These are phyloP conservation scores for Anticlea derivata DNA, from an alignment of 2,888 invertebrate genomes.

Conservation along the genomic window DNA sequence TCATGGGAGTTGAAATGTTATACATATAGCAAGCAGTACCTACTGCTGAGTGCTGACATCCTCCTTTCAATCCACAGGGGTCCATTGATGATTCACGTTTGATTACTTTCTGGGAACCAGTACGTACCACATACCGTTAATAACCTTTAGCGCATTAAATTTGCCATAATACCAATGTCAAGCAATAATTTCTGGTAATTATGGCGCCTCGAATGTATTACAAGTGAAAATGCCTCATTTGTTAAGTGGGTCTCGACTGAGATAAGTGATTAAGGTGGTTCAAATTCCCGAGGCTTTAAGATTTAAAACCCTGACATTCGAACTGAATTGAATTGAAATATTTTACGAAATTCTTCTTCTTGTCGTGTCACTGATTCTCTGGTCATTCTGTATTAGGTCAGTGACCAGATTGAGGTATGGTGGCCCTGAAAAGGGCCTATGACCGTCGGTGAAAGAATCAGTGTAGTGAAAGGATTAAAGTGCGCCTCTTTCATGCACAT, in stretches of 20 bases:
- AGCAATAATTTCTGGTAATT: constrained; percentile 55
- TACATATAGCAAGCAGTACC: no score
- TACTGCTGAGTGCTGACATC: constrained; percentile 14
- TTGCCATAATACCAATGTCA: constrained; percentile 56
- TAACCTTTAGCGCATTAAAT: constrained; percentile 58
- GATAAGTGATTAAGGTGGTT: constrained; percentile 20
- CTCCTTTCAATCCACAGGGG: constrained; percentile 29
- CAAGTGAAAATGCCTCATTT: constrained; percentile 50
- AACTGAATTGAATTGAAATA: background rate
- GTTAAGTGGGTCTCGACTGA: constrained; percentile 41
- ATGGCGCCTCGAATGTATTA: constrained; percentile 51
- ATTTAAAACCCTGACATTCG: background rate
- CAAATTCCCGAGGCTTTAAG: constrained; percentile 5
- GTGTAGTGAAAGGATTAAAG: no score
- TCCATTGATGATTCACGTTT: constrained; percentile 59
- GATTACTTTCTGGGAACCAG: constrained; percentile 59
- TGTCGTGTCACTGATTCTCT: no score
- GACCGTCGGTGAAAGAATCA: no score
- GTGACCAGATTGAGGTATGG: no score
- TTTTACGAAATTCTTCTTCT: no score
- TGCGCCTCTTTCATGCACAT: no score
- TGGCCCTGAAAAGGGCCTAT: no score
- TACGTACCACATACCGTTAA: constrained; percentile 65
- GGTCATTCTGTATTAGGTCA: no score
- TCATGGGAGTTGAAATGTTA: no score